phyloP scores from a whole-genome alignment of 1,140 invertebrate species.

The Eufriesea mexicana region DNA sequence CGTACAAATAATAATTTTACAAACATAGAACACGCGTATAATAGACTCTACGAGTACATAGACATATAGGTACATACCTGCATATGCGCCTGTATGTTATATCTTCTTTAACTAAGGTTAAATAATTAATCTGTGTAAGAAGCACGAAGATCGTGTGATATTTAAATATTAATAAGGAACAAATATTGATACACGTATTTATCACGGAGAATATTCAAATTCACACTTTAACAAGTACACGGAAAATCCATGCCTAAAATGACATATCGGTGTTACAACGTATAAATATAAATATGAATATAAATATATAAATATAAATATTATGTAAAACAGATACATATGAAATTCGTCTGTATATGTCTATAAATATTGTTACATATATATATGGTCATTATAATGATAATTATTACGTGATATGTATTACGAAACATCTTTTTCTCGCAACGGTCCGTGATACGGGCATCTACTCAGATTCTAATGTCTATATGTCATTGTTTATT shows the following conservation, averaged over 20 bases:
- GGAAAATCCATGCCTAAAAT: slow-evolving; percentile 57
- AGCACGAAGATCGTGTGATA: not conserved
- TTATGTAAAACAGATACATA: slow-evolving; percentile 47
- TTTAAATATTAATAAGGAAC: slow-evolving; percentile 1
- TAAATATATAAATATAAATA: slow-evolving; percentile 42
- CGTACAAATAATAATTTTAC: slow-evolving; percentile 22
- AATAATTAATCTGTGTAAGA: not conserved
- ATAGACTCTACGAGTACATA: not conserved
- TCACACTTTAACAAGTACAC: not conserved
- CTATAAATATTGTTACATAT: slow-evolving; percentile 67
- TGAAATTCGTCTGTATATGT: slow-evolving; percentile 67
- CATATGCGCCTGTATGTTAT: slow-evolving; percentile 13
- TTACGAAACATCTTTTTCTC: slow-evolving; percentile 62
- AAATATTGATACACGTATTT: not conserved
- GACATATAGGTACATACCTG: not conserved
- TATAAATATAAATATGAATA: slow-evolving; percentile 35
- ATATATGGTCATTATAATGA: slow-evolving; percentile 58
- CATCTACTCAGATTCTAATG: slow-evolving; percentile 64
- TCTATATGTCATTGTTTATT: slow-evolving; percentile 71
- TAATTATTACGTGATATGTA: slow-evolving; percentile 65
- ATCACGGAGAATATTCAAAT: not conserved
- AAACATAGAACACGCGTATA: not conserved
- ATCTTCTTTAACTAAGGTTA: not conserved
- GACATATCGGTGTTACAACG: slow-evolving; percentile 63
- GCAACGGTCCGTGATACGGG: slow-evolving; percentile 46